phyloP scores from a whole-genome alignment of 2,888 invertebrate species.

The Druceiella hillmani region DNA sequence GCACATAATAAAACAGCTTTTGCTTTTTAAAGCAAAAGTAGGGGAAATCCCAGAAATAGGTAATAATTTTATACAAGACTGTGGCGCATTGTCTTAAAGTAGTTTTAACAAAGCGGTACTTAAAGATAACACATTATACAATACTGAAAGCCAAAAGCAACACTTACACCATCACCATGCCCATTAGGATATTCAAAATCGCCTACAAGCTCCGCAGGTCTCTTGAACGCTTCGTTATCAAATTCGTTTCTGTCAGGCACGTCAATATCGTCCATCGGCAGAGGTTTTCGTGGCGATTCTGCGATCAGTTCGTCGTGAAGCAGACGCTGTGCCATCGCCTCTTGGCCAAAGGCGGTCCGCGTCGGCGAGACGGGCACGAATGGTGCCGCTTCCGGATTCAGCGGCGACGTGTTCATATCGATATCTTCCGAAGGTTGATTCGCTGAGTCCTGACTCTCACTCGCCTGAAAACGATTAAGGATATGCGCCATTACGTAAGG shows the following conservation, averaged over 20 bases:
- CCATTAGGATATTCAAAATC: no score
- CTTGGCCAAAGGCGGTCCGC: slow-evolving; percentile 38
- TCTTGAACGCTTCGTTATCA: slow-evolving; percentile 54
- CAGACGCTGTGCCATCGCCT: slow-evolving; percentile 15
- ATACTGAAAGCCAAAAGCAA: no score
- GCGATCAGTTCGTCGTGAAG: slow-evolving; percentile 48
- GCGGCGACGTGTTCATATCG: slow-evolving; percentile 69
- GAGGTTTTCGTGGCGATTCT: slow-evolving; percentile 68
- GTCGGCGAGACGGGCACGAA: slow-evolving; percentile 67
- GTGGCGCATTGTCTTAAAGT: no score
- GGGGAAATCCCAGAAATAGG: no score
- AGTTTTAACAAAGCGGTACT: no score
- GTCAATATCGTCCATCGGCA: slow-evolving; percentile 55
- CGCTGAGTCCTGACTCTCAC: slow-evolving; percentile 9
- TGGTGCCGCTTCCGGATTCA: slow-evolving; percentile 84
- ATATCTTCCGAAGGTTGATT: no score
- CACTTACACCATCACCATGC: no score
- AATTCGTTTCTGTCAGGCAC: slow-evolving; percentile 59
- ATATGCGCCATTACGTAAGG: slow-evolving; percentile 9
- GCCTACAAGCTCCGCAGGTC: slow-evolving; percentile 67
- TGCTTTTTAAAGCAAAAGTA: no score
- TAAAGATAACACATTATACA: no score
- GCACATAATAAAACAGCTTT: no score
- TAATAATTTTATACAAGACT: no score
- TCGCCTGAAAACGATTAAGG: slow-evolving; percentile 24